Evolutionary conservation across 2,113 vertebrate species (phyloP), one percentile per base, ranked within the genome.

Genomic region (Dicaeum eximium): DNA sequence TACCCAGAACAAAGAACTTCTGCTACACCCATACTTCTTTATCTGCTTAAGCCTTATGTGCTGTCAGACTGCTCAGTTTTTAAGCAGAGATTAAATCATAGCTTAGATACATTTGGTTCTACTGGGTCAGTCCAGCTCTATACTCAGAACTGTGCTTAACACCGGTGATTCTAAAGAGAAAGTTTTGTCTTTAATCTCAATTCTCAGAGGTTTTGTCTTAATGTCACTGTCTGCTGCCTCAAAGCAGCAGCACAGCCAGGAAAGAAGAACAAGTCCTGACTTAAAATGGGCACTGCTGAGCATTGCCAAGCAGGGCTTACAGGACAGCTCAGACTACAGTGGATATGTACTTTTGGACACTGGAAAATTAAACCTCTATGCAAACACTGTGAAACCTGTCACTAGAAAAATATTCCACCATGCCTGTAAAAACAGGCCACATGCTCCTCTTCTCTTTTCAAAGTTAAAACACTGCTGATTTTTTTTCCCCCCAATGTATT

Each of bases 401-500:
- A 51, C 47, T 9, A 38, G 24, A 88, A 42, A 28, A 56, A 78
- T 5, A 91, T 27, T 53, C n/a, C 80, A 11, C 30, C 21, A 16
- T 6, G 50, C 33, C 65, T 80, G 56, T 38, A 56, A 71, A 58
- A 89, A 22, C 31, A 80, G n/a, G 56, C 12, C 73, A 82, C 90
- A 15, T 31, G 50, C 80, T 95, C 95, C 91, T 89, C 60, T 95
- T 86, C 61, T 95, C 90, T 90, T 95, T 94, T 78, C 73, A 69
- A 96, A 88, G 94, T 91, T 82, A 93, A 70, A 84, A 80, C 62
- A 91, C 67, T 11, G 73, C 58, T 92, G 86, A 92, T 87, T 90
- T 93, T 94, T 95, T 91, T 92, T 70, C 61, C 90, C 95, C 95
- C 91, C 92, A 93, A 96, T 97, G 92, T 95, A 97, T 98, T 97